Evolutionary conservation across 2,888 invertebrate genomes (phyloP), one percentile per base, ranked within the genome.

Genomic region (Mesochorus sp.): DNA sequence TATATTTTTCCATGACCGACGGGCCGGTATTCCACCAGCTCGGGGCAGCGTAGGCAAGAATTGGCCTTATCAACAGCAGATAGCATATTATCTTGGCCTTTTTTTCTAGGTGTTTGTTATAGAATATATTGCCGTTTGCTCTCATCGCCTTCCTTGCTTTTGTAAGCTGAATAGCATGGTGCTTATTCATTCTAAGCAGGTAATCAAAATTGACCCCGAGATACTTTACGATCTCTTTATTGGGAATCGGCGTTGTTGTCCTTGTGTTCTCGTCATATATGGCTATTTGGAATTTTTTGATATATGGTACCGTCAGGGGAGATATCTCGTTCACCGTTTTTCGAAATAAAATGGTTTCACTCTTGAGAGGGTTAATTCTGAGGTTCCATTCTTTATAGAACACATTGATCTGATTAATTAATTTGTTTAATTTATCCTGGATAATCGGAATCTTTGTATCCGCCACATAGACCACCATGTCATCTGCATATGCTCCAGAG

Each of bases 401-500:
- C 0, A 24, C 28, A 8, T 68, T 39, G 1, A 81, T 53, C 21
- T 68, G 66, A 6, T 75, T 66, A 0, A 80, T 26, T 8, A 76
- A 1, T 2, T 6, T 2, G 34, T 72, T 47, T 21, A 24, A 10
- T 24, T 21, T 49, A 10, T 31, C n/a, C 0, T 39, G 31, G 3
- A 31, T 34, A 6, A 34, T 0, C 0, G 12, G 34, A 1, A 51
- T 51, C 26, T 51, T 51, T 0, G 2, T 34, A 0, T 31, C 34
- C 0, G 34, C 31, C 2, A 55, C 55, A n/a, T 76, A 80, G 0
- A 75, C 0, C 0, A 80, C 64, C 0, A 81, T 21, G 6, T 82
- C 81, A 24, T 82, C 80, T 0, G 81, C 84, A 21, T 79, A 82
- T 0, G 78, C 79, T 2, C 73, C 59, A 0, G 75, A 39, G 19